Base-by-base conservation (phyloP, 2,113 vertebrate genomes). In the Brienomyrus longianalis region DNA sequence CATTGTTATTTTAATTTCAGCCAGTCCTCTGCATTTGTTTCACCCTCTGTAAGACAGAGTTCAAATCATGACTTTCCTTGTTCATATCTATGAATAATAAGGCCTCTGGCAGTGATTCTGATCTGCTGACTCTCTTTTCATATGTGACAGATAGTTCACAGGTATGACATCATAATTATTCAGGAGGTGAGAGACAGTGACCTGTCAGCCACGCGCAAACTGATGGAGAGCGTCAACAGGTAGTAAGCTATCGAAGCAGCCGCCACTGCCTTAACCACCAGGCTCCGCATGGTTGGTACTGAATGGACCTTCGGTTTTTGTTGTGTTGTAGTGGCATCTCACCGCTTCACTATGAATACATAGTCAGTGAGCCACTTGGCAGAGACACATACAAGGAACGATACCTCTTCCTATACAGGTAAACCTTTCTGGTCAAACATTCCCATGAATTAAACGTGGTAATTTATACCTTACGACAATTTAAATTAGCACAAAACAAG, bases 361-460 rank as follows among this genome's bases (percentile, higher is more conserved):
- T 97, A 89, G 90, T 90, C 92, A 99, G 98, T 89, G 88, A 95
- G 4, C 97, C 97, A 1, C 92, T 99, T 91, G 98, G 98, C 0
- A 96, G 95, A 56, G 95, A 87, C 92, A 92, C 91, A 50, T 99
- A 99, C 89, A 98, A 95, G 91, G 98, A 99, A 92, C 95, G 96
- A 92, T 99, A 99, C 77, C 95, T 99, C 89, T 99, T 96, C 80
- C 31, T 99, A 59, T 99, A 98, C 94, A 98, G 97, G 98, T 97
- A 92, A 91, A 19, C 23, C 1, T 17, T 83, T 27, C 43, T 3
- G 8, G 31, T 31, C 21, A 31, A 45, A 15, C 2, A 15, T 77
- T 31, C 7, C 5, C 8, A 45, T 52, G 47, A 27, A 45, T 95
- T 91, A 19, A 77, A 51, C 52, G 6, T 80, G 74, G 15, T 43